Percentiles rank a stretch among this genome's conserved stretches.
These are phyloP conservation scores for Porites australiensis DNA, from an alignment of 64 coral and sea anemone genomes.

Conservation along the genomic window DNA sequence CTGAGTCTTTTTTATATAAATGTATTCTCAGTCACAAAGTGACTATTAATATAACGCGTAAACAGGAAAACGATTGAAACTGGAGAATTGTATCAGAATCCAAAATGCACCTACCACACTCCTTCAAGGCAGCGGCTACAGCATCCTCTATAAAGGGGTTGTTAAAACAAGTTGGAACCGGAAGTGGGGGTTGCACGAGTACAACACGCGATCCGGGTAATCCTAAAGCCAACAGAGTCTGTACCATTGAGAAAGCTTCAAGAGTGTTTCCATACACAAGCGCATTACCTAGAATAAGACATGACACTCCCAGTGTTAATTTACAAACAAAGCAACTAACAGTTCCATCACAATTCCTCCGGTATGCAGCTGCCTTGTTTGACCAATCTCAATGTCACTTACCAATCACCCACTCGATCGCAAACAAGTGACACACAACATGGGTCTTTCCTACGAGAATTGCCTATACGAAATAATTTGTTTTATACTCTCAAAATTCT, in stretches of 20 bases:
- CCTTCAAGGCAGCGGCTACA: slow-evolving; percentile 64
- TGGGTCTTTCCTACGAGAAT: too few species aligned
- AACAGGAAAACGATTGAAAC: neutral
- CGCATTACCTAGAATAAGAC: slow-evolving; percentile 68
- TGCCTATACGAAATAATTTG: too few species aligned
- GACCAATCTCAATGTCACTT: too few species aligned
- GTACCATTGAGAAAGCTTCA: slow-evolving; percentile 81
- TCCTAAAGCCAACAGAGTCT: slow-evolving; percentile 70
- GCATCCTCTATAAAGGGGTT: slow-evolving; percentile 88
- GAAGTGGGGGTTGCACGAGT: slow-evolving; percentile 85
- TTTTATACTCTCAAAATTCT: too few species aligned
- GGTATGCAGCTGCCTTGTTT: too few species aligned
- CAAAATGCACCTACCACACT: slow-evolving; percentile 51
- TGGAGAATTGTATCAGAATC: neutral
- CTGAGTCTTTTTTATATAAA: too few species aligned
- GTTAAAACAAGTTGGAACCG: slow-evolving; percentile 88
- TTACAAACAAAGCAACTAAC: neutral
- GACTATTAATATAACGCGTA: too few species aligned
- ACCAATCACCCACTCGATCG: too few species aligned
- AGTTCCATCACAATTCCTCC: too few species aligned
- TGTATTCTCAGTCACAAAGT: too few species aligned
- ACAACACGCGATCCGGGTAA: slow-evolving; percentile 75
- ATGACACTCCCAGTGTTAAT: neutral
- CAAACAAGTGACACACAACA: too few species aligned
- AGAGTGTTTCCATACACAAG: slow-evolving; percentile 87